A percentile compares a stretch with the other conserved stretches of the same genome.
These are phyloP conservation scores for Lagopus leucura DNA, from an alignment of 2,113 vertebrate species.

Conservation along the genomic window DNA sequence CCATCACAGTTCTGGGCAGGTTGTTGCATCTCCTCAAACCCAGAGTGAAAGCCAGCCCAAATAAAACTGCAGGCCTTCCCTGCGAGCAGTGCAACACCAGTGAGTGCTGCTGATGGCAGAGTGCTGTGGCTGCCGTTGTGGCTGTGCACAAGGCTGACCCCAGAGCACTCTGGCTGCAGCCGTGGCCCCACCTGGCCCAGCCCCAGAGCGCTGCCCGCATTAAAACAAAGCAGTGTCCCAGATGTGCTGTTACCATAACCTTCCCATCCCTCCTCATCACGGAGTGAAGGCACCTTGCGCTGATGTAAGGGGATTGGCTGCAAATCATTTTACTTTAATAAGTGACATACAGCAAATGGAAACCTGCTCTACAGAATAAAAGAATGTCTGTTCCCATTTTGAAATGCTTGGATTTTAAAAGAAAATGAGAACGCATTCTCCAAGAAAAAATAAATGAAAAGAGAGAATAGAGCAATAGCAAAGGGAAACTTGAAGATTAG, in stretches of 20 bases:
- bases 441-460: background rate
- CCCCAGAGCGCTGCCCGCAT: too few relatives aligned
- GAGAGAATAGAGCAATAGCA: background rate
- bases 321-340: conserved; percentile 16
- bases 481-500: conserved; percentile 60
- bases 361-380: conserved; percentile 50
- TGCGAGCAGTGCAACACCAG: too few relatives aligned
- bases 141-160: too few relatives aligned
- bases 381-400: conserved; percentile 9
- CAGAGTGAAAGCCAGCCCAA: conserved; percentile 34
- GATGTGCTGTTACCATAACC: too few relatives aligned
- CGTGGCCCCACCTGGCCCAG: too few relatives aligned
- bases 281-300: background rate
- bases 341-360: conserved; percentile 21
- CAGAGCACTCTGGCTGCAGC: too few relatives aligned
- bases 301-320: background rate
- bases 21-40: conserved; percentile 42
- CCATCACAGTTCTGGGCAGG: background rate
- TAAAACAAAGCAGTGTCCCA: too few relatives aligned
- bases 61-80: background rate
- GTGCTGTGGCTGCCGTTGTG: too few relatives aligned
- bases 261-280: background rate
- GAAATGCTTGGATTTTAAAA: conserved; percentile 1
- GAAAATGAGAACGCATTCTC: conserved; percentile 21
- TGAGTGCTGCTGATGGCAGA: too few relatives aligned